Conservation (phyloP, 2,888 invertebrate genomes). For the Sarcophaga carnaria region DNA sequence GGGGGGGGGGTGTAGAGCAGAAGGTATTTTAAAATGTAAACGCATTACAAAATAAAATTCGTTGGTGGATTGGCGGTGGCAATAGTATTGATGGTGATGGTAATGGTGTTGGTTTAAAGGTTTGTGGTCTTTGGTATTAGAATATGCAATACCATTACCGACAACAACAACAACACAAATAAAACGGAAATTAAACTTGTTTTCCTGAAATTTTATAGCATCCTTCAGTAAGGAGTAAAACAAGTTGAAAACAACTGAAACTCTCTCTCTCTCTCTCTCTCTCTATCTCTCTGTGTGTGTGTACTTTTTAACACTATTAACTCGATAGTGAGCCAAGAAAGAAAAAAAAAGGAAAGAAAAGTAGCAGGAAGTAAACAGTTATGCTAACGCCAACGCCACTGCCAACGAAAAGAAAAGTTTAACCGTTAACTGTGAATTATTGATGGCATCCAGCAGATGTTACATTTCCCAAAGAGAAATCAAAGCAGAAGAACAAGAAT, state of each 20-base stretch:
- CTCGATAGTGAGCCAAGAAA: slow-evolving; percentile 19
- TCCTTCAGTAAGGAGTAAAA: slow-evolving; percentile 33
- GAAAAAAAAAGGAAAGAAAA: background rate
- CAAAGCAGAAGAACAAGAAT: background rate
- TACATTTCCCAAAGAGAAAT: slow-evolving; percentile 45
- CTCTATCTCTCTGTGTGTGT: too few relatives aligned
- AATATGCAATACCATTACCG: background rate
- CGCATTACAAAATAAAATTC: slow-evolving; percentile 55
- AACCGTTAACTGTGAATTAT: slow-evolving; percentile 65
- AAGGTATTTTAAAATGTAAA: slow-evolving; percentile 33
- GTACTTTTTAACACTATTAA: slow-evolving; percentile 64
- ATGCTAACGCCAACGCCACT: slow-evolving; percentile 44
- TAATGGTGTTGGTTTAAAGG: background rate
- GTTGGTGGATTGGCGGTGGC: slow-evolving; percentile 19
- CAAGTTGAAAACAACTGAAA: slow-evolving; percentile 10
- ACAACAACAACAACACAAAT: slow-evolving; percentile 35
- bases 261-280: too few relatives aligned
- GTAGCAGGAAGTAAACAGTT: background rate
- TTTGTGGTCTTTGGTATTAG: background rate
- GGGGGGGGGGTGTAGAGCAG: background rate
- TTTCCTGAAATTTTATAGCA: slow-evolving; percentile 70
- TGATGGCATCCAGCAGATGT: slow-evolving; percentile 62
- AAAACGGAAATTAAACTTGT: slow-evolving; percentile 72
- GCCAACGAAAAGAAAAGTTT: slow-evolving; percentile 64
- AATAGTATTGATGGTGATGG: background rate